Percentiles rank a stretch among this genome's conserved stretches.
Evolutionary conservation across 2,797 vertebrate species (phyloP).

Genomic region (Naso thynnoides): DNA sequence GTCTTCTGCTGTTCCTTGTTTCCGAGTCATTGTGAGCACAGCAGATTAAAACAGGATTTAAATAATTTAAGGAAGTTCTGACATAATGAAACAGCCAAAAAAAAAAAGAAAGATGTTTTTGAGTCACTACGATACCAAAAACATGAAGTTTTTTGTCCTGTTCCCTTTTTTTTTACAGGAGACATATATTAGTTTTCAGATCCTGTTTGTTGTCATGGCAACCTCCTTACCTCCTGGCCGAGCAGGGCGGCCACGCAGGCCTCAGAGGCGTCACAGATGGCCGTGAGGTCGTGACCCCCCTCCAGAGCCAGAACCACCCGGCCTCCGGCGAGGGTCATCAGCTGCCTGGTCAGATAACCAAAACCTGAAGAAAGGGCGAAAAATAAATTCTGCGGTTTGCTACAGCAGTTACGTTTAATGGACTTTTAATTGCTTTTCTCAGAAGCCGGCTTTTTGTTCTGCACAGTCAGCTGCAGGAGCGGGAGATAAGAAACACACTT

Average conservation of each 20-base stretch:
- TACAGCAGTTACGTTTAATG: background rate
- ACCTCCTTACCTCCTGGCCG: constrained; percentile 89
- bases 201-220: background rate
- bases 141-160: background rate
- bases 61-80: background rate
- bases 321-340: constrained; percentile 93
- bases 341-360: constrained; percentile 94
- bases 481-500: background rate
- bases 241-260: constrained; percentile 93
- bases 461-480: background rate
- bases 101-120: no score
- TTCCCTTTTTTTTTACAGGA: no score
- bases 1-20: background rate
- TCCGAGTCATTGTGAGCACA: background rate
- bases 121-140: no score
- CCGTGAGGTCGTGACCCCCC: constrained; percentile 96
- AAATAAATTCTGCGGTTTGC: fast-evolving
- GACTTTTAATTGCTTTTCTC: background rate
- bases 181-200: constrained; percentile 17
- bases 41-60: background rate
- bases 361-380: constrained; percentile 85
- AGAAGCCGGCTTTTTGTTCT: background rate
- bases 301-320: constrained; percentile 93
- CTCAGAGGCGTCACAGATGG: constrained; percentile 97
- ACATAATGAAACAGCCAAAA: no score